Evolutionary conservation across 2,113 vertebrate species (phyloP).

Genomic region (Lepisosteus oculatus): DNA sequence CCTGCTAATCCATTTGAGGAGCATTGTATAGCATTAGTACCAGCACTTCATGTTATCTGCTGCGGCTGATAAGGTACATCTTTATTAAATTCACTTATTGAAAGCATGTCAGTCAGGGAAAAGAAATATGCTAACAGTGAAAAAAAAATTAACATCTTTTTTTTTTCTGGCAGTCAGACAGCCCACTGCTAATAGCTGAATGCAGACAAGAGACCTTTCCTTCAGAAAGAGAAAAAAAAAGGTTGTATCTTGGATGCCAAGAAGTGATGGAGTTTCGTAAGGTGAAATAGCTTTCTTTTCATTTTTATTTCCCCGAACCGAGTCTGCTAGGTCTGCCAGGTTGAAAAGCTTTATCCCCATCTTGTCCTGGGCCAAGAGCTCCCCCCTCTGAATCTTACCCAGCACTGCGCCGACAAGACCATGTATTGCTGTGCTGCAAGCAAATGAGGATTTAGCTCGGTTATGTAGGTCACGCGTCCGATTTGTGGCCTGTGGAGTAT

Average conservation of each 20-base stretch:
- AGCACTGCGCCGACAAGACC: slow-evolving; percentile 60
- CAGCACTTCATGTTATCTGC: slow-evolving; percentile 89
- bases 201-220: slow-evolving; percentile 14
- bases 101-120: slow-evolving; percentile 80
- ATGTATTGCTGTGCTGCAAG: slow-evolving; percentile 29
- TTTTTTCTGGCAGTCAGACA: slow-evolving; percentile 35
- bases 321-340: neutral
- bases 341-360: neutral
- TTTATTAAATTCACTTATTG: slow-evolving; percentile 94
- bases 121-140: slow-evolving; percentile 84
- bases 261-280: slow-evolving; percentile 64
- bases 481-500: slow-evolving; percentile 48
- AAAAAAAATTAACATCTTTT: slow-evolving; percentile 58
- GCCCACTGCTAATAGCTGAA: slow-evolving; percentile 41
- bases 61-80: slow-evolving; percentile 91
- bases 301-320: slow-evolving; percentile 48
- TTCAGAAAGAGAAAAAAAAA: slow-evolving; percentile 32
- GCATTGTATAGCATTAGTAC: slow-evolving; percentile 85
- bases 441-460: slow-evolving; percentile 41
- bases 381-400: slow-evolving; percentile 80
- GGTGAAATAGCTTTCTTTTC: slow-evolving; percentile 80
- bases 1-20: slow-evolving; percentile 87
- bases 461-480: slow-evolving; percentile 55
- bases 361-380: slow-evolving; percentile 87
- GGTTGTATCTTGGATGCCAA: slow-evolving; percentile 56